Evolutionary conservation across 2,888 invertebrate species (phyloP), one percentile per base, ranked within the genome.

Genomic region (Plagodis pulveraria): DNA sequence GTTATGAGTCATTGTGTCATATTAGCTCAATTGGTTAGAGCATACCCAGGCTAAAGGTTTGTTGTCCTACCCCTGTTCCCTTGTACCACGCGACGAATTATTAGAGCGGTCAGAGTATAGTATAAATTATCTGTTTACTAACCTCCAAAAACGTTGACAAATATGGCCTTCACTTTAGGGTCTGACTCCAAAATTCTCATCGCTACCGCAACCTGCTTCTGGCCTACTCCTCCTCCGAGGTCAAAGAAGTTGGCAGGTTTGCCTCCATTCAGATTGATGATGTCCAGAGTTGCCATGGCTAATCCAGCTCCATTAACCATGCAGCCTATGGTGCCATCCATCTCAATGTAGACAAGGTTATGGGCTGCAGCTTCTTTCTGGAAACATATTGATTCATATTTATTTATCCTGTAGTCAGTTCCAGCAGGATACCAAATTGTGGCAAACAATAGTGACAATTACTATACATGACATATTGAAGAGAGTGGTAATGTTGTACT

Each of bases 211-310:
- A 99, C 99, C 94, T 99, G 99, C 32, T 96, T 95, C 80, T 99
- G 99, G 56, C 97, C 97, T 0, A 99, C 99, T 58, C 96, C 96
- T 54, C 99, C 99, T 32, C 99, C 99, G 49, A 99, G 97, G 83
- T 99, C 99, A 50, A 99, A 93, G 90, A 99, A 99, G 88, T 99
- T 99, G 0, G 99, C 99, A 7, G 99, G 99, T 70, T 95, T 95
- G 10, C 99, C 99, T 12, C 99, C 99, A 86, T 98, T 96, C 42
- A 99, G 90, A 81, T 98, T 98, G 65, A 99, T 99, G 42, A 99
- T 98, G 83, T 99, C 99, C 99, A 99, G 99, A 6, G 99, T 99
- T 4, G 99, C 99, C 99, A 99, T 99, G 5, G 99, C 99, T 53
- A 99, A 93, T 0, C 99, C 99, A 69, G 99, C 99, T 22, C 99